Evolutionary conservation across 2,113 vertebrate genomes (phyloP), one percentile per base, ranked within the genome.

Genomic region (Callipepla squamata): DNA sequence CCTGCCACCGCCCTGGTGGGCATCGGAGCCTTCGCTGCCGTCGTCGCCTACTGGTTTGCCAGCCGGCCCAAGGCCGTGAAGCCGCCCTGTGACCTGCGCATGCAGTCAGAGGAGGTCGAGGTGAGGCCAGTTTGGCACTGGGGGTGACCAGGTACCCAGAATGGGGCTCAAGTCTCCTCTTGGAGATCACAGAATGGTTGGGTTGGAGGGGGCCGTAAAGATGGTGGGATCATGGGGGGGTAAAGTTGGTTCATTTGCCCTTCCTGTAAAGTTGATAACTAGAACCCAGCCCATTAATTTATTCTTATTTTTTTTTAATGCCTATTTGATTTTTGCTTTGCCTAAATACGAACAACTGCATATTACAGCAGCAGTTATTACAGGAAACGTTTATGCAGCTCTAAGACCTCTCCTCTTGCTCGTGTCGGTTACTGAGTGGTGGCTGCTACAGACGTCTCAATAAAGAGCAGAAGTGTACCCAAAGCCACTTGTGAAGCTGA

Each of bases 41-140:
- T 99, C n/a, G 93, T 99, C 4, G 98, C 98, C 20, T 99, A 99
- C 95, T 99, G 99, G 99, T 95, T 99, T 7, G 98, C 98, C 91
- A 99, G 98, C 85, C 98, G 99, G 63, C 99, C 99, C 11, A 97
- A 98, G 21, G 97, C 98, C 48, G 97, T 99, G 96, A 97, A 97
- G 36, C 98, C 99, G 0, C 99, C 99, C 23, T 99, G 99, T 17
- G 97, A 98, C 97, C 98, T 99, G 92, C 94, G 94, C 74, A 98
- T 98, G 97, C 99, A 99, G 95, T 99, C 99, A 0, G 97, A 99
- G 90, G 98, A 99, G 91, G 98, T 99, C 1, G 98, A 98, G 98
- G 99, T 99, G 96, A 98, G 97, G 28, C 0, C 1, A 6, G 50
- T 8, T 26, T 18, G 32, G 61, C 16, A 19, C 7, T 18, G 16